Evolutionary conservation across 1,140 invertebrate genomes (phyloP).

Genomic region (Macrobrachium nipponense): DNA sequence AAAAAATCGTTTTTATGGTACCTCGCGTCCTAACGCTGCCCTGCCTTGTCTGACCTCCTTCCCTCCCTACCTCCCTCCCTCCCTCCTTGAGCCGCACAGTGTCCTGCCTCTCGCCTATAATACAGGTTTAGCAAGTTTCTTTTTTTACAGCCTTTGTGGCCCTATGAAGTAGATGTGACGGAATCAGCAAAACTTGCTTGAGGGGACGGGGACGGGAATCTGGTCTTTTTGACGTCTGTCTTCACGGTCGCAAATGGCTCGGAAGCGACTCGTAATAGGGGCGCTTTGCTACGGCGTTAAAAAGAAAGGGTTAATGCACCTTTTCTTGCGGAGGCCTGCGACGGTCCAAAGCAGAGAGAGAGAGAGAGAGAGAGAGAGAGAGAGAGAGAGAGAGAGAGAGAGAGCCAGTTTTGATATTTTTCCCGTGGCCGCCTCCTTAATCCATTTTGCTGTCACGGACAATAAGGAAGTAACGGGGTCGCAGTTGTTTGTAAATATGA

Average conservation of each 20-base stretch:
- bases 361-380: too few relatives aligned
- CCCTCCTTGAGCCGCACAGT: too few relatives aligned
- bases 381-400: too few relatives aligned
- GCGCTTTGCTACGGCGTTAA: too few relatives aligned
- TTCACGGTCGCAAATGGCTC: constrained; percentile 3
- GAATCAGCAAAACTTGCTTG: constrained; percentile 34
- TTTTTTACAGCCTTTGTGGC: constrained; percentile 25
- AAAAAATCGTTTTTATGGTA: constrained; percentile 55
- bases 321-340: too few relatives aligned
- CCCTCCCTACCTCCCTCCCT: too few relatives aligned
- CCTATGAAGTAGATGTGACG: constrained; percentile 22
- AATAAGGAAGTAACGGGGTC: too few relatives aligned
- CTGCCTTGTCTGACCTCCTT: background rate
- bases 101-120: background rate
- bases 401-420: too few relatives aligned
- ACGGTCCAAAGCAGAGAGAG: too few relatives aligned
- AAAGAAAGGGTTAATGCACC: constrained; percentile 8
- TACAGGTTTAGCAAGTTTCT: constrained; percentile 46
- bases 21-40: constrained; percentile 3
- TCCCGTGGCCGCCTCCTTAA: too few relatives aligned
- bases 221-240: background rate
- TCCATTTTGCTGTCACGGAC: too few relatives aligned
- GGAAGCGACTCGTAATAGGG: background rate
- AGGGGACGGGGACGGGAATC: background rate
- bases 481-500: too few relatives aligned